Evolutionary conservation across 2,797 vertebrate genomes (phyloP), one percentile per base, ranked within the genome.

Genomic region (Parauchenoglanis ngamensis): DNA sequence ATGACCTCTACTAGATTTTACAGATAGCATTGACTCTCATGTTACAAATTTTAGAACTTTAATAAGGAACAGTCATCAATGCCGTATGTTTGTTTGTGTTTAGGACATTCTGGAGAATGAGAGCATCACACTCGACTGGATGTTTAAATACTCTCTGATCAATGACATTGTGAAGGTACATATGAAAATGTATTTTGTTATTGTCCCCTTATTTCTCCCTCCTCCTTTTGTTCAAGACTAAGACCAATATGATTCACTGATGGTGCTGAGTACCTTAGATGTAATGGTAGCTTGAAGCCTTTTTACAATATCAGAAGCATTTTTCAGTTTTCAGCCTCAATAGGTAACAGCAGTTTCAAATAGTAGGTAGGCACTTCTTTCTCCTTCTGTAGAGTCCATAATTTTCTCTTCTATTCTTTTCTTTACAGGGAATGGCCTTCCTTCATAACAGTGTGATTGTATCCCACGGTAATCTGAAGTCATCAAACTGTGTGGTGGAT

Each of bases 41-140:
- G 17, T 78, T 56, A 78, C 15, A 35, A 10, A 56, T 56, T 49
- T 56, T 35, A 78, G 17, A 78, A 46, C 1, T 12, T 31, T 12
- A 10, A 23, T 40, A 82, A 49, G 15, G 4, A 52, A 46, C 23
- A 46, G 35, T 63, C 59, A 81, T 63, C 6, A 1, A 23, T 83
- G 4, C 0, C 2, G 46, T 56, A 46, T 54, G 52, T 75, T 44
- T 88, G 56, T 70, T 54, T 87, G 67, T 84, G 7, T 85, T 84
- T 91, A 99, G 98, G 98, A 99, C 92, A 97, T 99, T 89, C 88
- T 99, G 94, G 98, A 99, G 92, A 99, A 99, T 0, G 97, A 99
- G 91, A 98, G 97, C 94, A 99, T 99, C 92, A 98, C 96, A 0
- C 92, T 99, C 93, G 98, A 99, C 92, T 98, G 98, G 98, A 97